Percentiles rank a stretch among this genome's conserved stretches.
Conservation (phyloP, 2,888 invertebrate species). For the Orthosia cruda region DNA sequence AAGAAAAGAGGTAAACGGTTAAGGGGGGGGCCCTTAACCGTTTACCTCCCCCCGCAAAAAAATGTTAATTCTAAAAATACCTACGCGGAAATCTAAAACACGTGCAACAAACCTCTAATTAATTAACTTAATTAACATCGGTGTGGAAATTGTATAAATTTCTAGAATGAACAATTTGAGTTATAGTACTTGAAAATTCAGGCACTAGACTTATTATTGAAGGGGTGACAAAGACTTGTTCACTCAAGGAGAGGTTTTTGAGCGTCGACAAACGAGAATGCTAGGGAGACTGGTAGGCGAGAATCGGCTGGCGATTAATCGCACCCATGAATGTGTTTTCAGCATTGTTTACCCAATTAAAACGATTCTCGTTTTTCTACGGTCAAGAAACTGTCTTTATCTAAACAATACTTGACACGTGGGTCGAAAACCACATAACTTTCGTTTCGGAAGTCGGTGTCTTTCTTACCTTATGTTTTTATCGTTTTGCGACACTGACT, state of each 20-base stretch:
- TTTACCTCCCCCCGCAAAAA: no score
- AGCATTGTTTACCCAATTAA: not conserved
- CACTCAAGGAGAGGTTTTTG: not conserved
- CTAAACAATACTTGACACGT: not conserved
- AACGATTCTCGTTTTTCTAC: not conserved
- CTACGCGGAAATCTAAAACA: no score
- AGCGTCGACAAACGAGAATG: not conserved
- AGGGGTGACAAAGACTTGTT: not conserved
- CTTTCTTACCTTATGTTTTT: no score
- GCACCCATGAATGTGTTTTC: no score
- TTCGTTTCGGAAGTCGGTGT: not conserved
- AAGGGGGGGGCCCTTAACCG: no score
- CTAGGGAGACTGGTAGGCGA: not conserved
- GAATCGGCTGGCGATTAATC: not conserved
- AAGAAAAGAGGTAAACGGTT: no score
- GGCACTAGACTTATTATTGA: not conserved
- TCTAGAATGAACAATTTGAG: not conserved
- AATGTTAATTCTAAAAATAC: conserved; percentile 45
- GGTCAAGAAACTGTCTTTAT: not conserved
- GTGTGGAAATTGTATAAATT: not conserved
- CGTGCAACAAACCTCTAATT: no score
- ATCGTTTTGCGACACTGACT: no score
- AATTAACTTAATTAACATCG: conserved; percentile 39
- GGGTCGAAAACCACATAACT: conserved; percentile 1
- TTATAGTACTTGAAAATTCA: not conserved